phyloP scores from a whole-genome alignment of 2,888 invertebrate genomes.

The Acheta domesticus region DNA sequence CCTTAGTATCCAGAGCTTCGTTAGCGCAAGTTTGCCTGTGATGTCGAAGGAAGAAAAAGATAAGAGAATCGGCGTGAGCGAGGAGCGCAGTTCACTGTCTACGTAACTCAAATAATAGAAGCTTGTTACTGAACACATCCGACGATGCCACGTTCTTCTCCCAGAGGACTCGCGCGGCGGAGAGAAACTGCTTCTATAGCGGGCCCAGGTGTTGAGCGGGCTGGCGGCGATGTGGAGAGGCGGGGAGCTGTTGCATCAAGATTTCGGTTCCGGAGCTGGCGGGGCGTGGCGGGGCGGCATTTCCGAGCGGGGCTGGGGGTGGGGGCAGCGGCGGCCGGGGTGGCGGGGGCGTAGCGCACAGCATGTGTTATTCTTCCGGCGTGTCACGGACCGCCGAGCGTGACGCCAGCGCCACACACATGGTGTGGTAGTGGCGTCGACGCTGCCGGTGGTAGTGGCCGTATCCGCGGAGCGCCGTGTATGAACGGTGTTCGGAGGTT shows the following conservation, averaged over 20 bases:
- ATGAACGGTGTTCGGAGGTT: too few relatives aligned
- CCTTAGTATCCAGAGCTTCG: too few relatives aligned
- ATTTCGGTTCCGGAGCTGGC: background rate
- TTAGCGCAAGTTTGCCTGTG: too few relatives aligned
- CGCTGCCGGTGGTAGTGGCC: too few relatives aligned
- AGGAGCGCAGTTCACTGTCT: too few relatives aligned
- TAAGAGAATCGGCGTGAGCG: too few relatives aligned
- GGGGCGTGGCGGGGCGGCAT: background rate
- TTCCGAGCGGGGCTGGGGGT: background rate
- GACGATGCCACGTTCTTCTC: too few relatives aligned
- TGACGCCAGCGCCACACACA: constrained; percentile 18
- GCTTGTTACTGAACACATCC: too few relatives aligned
- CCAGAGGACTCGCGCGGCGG: too few relatives aligned
- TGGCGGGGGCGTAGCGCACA: background rate
- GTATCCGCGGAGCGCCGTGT: too few relatives aligned
- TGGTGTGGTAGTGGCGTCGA: background rate
- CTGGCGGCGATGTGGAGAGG: background rate
- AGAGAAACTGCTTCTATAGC: background rate
- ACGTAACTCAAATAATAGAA: too few relatives aligned
- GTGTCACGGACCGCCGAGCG: constrained; percentile 7
- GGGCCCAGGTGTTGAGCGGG: background rate
- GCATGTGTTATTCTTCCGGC: constrained; percentile 18
- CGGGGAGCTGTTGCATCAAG: background rate
- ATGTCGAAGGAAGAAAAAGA: too few relatives aligned
- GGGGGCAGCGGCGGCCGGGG: background rate